A percentile compares a stretch with the other conserved stretches of the same genome.
phyloP scores from a whole-genome alignment of 1,140 invertebrate genomes.

The Drosophila pectinifera region DNA sequence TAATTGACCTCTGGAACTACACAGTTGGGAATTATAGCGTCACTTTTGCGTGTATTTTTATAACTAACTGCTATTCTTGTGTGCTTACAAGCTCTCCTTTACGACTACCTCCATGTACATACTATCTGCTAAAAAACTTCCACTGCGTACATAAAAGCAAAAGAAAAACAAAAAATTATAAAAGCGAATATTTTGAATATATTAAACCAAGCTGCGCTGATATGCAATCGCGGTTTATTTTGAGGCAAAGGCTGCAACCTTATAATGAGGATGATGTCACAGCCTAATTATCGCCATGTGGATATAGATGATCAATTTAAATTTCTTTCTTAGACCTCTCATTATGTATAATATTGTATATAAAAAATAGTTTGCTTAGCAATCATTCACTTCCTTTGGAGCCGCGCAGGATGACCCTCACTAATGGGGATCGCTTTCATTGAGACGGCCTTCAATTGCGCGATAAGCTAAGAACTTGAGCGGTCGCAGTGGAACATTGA shows the following conservation, averaged over 20 bases:
- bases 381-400: slow-evolving; percentile 2
- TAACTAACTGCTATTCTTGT: not conserved
- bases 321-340: not conserved
- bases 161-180: slow-evolving; percentile 1
- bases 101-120: not conserved
- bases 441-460: slow-evolving; percentile 46
- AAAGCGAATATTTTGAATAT: slow-evolving; percentile 12
- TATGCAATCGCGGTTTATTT: slow-evolving; percentile 19
- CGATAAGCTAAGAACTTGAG: slow-evolving; percentile 38
- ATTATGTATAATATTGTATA: too few relatives aligned
- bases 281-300: not conserved
- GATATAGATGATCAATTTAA: not conserved
- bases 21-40: not conserved
- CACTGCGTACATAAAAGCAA: not conserved
- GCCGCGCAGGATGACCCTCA: slow-evolving; percentile 26
- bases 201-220: slow-evolving; percentile 6
- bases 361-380: too few relatives aligned
- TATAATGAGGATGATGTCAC: slow-evolving; percentile 10
- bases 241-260: slow-evolving; percentile 16
- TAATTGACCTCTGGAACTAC: not conserved
- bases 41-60: not conserved
- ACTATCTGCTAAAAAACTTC: not conserved
- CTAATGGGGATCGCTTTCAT: slow-evolving; percentile 26
- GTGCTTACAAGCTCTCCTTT: too few relatives aligned
- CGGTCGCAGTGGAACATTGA: slow-evolving; percentile 1